Evolutionary conservation across 2,113 vertebrate genomes (phyloP).

Genomic region (Balaeniceps rex): DNA sequence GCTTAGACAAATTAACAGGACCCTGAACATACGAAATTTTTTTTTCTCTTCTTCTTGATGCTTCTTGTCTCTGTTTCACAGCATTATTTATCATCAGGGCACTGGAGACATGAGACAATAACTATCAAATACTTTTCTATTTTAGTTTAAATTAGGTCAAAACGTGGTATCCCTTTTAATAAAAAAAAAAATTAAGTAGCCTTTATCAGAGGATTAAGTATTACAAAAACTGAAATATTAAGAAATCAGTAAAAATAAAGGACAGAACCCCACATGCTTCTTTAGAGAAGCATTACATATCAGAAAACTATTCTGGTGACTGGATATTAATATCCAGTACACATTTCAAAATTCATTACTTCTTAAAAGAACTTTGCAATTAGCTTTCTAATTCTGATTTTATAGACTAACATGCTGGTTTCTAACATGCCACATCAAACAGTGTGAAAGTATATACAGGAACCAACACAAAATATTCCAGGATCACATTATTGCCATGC

Average conservation of each 20-base stretch:
- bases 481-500: background rate
- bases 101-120: background rate
- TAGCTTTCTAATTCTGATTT: background rate
- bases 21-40: background rate
- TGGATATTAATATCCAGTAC: background rate
- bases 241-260: background rate
- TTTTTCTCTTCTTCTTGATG: background rate
- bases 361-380: background rate
- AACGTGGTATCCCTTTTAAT: background rate
- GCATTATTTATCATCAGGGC: background rate
- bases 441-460: background rate
- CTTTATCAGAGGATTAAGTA: background rate
- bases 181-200: background rate
- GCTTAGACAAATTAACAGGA: background rate
- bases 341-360: background rate
- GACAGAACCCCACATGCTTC: background rate
- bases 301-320: background rate
- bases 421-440: background rate
- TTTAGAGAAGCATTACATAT: background rate
- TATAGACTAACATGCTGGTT: background rate
- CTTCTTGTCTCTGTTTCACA: background rate
- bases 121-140: background rate
- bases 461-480: background rate
- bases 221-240: background rate
- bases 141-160: background rate